phyloP scores from a whole-genome alignment of 2,113 vertebrate genomes.

The Laticauda laticaudata region DNA sequence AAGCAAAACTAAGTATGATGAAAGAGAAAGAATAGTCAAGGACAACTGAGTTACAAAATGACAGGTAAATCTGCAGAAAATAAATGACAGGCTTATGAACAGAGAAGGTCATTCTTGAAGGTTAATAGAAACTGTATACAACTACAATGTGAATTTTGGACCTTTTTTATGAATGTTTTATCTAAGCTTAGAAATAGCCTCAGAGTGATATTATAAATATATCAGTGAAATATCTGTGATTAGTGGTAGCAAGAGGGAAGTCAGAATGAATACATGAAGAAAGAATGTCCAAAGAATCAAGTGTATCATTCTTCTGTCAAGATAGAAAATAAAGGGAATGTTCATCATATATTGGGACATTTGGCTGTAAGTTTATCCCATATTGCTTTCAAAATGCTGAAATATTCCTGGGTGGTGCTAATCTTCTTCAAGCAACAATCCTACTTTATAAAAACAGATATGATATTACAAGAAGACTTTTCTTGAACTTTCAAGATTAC shows the following conservation, averaged over 20 bases:
- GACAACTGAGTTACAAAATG: slow-evolving; percentile 10
- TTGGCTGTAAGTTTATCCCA: neutral
- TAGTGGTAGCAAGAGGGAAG: neutral
- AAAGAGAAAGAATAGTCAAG: slow-evolving; percentile 13
- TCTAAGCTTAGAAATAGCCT: neutral
- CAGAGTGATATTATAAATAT: neutral
- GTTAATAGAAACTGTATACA: slow-evolving; percentile 30
- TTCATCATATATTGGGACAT: neutral
- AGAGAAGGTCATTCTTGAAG: slow-evolving; percentile 9
- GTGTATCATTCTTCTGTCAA: neutral
- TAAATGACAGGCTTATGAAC: slow-evolving; percentile 9
- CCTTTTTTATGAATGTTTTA: neutral
- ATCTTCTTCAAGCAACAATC: neutral
- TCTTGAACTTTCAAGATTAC: neutral
- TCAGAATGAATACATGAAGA: neutral
- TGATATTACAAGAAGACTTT: neutral
- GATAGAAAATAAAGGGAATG: neutral
- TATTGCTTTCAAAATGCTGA: neutral
- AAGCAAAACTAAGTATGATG: slow-evolving; percentile 25
- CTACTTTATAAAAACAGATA: neutral
- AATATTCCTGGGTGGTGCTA: neutral
- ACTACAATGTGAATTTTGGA: neutral
- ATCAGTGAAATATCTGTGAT: neutral
- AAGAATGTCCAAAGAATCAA: neutral
- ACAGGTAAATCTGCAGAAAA: slow-evolving; percentile 28